Conservation (phyloP, 64 coral and sea anemone species). For the Montipora cactus region DNA sequence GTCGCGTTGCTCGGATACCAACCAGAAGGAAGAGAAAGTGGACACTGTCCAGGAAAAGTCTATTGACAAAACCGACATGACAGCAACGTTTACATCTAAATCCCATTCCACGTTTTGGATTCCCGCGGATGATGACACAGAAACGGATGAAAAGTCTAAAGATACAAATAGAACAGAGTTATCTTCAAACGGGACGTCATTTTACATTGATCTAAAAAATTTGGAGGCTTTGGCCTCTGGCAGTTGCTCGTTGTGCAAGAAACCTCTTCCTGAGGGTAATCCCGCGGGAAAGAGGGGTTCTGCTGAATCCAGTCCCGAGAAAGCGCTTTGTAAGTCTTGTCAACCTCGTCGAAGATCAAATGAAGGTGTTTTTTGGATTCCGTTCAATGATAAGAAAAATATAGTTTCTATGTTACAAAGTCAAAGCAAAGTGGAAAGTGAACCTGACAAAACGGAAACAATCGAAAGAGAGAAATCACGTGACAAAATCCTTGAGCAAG, state of each 20-base stretch:
- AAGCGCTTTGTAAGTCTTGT: constrained; percentile 27
- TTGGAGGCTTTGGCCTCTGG: constrained; percentile 29
- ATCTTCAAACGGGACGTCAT: constrained; percentile 32
- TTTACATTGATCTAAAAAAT: constrained; percentile 31
- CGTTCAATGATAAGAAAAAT: constrained; percentile 20
- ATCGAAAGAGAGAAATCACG: neutral
- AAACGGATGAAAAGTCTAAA: neutral
- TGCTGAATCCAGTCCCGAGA: neutral
- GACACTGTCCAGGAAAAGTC: neutral
- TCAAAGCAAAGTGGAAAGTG: neutral
- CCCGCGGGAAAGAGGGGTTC: neutral
- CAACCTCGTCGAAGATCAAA: constrained; percentile 6
- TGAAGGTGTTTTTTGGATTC: constrained; percentile 43
- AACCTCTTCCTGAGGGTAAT: constrained; percentile 9
- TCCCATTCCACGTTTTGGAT: constrained; percentile 60
- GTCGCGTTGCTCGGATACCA: neutral
- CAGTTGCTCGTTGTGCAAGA: neutral
- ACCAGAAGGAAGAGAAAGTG: neutral
- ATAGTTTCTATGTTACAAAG: neutral
- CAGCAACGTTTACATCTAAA: constrained; percentile 42
- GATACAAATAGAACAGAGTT: neutral
- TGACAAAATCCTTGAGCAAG: neutral
- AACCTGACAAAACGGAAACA: neutral
- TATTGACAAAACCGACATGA: neutral
- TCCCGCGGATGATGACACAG: neutral